Evolutionary conservation across 2,888 invertebrate genomes (phyloP).

Genomic region (Nycteola revayana): DNA sequence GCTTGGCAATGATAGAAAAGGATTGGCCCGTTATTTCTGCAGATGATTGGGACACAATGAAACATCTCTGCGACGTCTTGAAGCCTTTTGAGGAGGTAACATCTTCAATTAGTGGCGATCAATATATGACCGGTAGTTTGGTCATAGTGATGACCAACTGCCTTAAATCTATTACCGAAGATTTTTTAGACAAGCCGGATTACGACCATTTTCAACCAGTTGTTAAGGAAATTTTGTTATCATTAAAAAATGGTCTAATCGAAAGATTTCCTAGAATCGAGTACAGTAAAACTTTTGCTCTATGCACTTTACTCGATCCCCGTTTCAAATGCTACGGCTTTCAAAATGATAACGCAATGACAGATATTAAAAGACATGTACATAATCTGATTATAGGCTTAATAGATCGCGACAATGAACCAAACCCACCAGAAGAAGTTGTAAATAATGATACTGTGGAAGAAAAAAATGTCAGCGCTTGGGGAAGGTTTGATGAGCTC

Average conservation of each 20-base stretch:
- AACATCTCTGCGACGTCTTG: neutral
- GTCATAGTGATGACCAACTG: slow-evolving; percentile 6
- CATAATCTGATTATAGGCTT: slow-evolving; percentile 7
- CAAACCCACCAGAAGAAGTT: neutral
- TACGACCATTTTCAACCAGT: slow-evolving; percentile 1
- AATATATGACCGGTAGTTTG: slow-evolving; percentile 20
- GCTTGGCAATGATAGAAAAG: slow-evolving; percentile 9
- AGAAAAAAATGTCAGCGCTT: slow-evolving; percentile 10
- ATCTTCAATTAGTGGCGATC: slow-evolving; percentile 15
- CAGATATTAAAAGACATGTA: slow-evolving; percentile 10
- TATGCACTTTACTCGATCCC: slow-evolving; percentile 15
- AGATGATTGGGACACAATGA: slow-evolving; percentile 3
- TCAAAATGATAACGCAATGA: slow-evolving; percentile 9
- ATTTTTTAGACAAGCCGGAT: slow-evolving; percentile 1
- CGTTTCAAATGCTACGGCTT: slow-evolving; percentile 10
- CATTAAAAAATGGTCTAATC: slow-evolving; percentile 5
- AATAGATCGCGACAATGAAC: no score
- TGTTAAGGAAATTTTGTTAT: neutral
- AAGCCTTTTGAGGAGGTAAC: slow-evolving; percentile 15
- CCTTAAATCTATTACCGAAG: slow-evolving; percentile 2
- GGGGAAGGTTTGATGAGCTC: slow-evolving; percentile 12
- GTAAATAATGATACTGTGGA: neutral
- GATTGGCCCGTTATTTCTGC: slow-evolving; percentile 5
- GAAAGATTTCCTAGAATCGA: slow-evolving; percentile 3
- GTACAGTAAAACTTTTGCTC: slow-evolving; percentile 4